phyloP scores from a whole-genome alignment of 2,888 invertebrate genomes.

The Acanthosepion pharaonis region DNA sequence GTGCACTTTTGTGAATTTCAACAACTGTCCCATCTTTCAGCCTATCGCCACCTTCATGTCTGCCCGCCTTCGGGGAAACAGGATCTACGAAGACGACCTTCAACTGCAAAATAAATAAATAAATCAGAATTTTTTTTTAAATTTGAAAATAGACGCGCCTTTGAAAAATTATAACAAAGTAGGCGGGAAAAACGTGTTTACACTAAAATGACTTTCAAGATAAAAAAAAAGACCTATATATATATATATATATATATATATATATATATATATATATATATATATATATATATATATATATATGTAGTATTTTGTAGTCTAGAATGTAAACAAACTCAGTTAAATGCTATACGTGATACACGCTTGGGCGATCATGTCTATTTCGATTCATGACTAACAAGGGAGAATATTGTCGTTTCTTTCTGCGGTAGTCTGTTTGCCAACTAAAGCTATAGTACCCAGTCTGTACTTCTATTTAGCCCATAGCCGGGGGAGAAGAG shows the following conservation, averaged over 20 bases:
- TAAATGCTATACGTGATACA: too few relatives aligned
- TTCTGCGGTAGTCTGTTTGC: too few relatives aligned
- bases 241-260: too few relatives aligned
- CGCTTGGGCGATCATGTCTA: too few relatives aligned
- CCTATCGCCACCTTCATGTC: neutral
- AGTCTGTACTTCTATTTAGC: too few relatives aligned
- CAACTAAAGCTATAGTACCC: too few relatives aligned
- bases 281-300: neutral
- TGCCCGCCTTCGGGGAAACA: neutral
- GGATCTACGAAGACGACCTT: neutral
- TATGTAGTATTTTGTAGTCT: neutral
- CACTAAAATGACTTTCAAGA: neutral
- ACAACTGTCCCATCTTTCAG: neutral
- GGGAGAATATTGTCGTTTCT: too few relatives aligned
- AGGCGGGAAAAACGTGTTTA: neutral
- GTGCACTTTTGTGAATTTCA: neutral
- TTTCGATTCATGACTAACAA: too few relatives aligned
- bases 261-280: too few relatives aligned
- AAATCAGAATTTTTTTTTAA: neutral
- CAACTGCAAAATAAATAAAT: neutral
- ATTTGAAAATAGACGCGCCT: neutral
- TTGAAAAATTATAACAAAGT: neutral
- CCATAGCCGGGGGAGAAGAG: too few relatives aligned
- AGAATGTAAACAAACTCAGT: neutral
- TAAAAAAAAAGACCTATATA: neutral